A percentile compares a stretch with the other conserved stretches of the same genome.
phyloP scores from a whole-genome alignment of 2,888 invertebrate species.

The Tenthredo amoena region DNA sequence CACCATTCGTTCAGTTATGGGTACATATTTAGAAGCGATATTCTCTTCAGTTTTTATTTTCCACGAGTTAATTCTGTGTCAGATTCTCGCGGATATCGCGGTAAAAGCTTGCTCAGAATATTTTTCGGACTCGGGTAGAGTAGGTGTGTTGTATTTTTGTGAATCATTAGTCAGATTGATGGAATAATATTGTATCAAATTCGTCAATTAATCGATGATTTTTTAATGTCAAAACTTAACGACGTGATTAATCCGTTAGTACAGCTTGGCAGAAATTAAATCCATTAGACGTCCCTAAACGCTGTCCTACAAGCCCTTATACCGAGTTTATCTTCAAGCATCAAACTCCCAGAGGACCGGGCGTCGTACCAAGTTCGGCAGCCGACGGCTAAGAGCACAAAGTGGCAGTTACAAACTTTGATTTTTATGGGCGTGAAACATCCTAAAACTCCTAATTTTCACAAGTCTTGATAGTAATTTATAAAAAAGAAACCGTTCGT shows the following conservation, averaged over 20 bases:
- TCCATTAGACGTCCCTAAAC: constrained; percentile 73
- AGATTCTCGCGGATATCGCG: too few relatives aligned
- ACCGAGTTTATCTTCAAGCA: constrained; percentile 6
- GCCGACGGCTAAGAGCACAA: constrained; percentile 15
- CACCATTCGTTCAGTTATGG: not conserved
- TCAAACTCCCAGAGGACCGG: constrained; percentile 23
- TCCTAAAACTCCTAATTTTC: constrained; percentile 4
- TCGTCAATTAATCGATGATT: not conserved
- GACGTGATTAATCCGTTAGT: not conserved
- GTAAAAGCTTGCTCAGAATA: too few relatives aligned
- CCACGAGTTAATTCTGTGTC: too few relatives aligned
- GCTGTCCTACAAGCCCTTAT: constrained; percentile 64
- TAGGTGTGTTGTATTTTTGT: too few relatives aligned
- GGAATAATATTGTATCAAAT: not conserved
- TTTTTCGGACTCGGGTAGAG: too few relatives aligned
- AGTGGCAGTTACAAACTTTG: not conserved
- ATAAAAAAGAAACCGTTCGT: not conserved
- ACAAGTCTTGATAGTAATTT: not conserved
- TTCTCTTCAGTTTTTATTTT: too few relatives aligned
- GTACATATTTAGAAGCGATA: too few relatives aligned
- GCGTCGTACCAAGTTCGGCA: not conserved
- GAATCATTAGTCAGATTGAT: too few relatives aligned
- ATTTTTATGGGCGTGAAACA: constrained; percentile 5
- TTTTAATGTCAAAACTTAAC: not conserved
- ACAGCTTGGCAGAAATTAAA: constrained; percentile 66